Percentiles rank a stretch among this genome's conserved stretches.
These are phyloP conservation scores for Lamellibrachia columna DNA, from an alignment of 2,888 invertebrate species.

Conservation along the genomic window DNA sequence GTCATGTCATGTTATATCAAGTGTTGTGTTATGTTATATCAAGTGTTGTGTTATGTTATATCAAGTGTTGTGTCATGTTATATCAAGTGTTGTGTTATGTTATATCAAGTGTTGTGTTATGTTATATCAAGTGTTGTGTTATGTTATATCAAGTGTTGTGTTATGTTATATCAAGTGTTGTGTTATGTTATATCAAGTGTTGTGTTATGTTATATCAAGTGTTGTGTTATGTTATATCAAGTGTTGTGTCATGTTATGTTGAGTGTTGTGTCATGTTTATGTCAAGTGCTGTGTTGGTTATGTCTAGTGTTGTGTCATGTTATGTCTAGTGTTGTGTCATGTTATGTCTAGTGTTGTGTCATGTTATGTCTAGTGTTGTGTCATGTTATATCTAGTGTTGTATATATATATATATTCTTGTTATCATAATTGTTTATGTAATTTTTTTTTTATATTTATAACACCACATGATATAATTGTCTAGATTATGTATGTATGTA, in stretches of 20 bases:
- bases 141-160: not conserved
- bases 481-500: no score
- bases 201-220: not conserved
- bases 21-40: not conserved
- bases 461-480: no score
- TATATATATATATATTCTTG: not conserved
- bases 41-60: not conserved
- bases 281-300: not conserved
- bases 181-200: not conserved
- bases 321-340: not conserved
- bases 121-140: not conserved
- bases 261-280: not conserved
- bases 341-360: not conserved
- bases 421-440: no score
- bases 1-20: not conserved
- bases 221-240: not conserved
- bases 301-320: slow-evolving; percentile 8
- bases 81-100: not conserved
- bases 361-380: not conserved
- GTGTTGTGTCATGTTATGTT: not conserved
- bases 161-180: not conserved
- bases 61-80: not conserved
- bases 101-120: not conserved
- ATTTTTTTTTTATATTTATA: no score
- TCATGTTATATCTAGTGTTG: slow-evolving; percentile 2